Base-by-base conservation (phyloP, 1,140 invertebrate genomes). In the Leguminivora glycinivorella region DNA sequence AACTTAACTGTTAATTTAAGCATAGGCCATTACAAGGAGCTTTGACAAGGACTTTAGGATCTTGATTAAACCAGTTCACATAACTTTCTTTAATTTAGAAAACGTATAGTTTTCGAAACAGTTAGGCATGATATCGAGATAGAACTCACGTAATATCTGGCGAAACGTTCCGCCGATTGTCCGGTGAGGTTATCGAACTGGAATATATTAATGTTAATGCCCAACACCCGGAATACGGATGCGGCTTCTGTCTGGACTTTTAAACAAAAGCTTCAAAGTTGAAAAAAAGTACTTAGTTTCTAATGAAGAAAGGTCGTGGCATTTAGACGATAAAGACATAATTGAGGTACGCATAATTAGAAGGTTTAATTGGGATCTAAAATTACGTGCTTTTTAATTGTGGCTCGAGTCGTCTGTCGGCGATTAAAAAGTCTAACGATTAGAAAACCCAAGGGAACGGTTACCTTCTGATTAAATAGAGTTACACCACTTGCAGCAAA, bases 141-240 rank as follows among this genome's bases (percentile, higher is more conserved):
- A 63, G 58, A 63, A 29, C n/a, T 63, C 58, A 29, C 58, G 58
- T 63, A 63, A 63, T 63, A 31, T 31, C 58, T 24, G 25, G 26
- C 58, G 26, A 17, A 31, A 31, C 26, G 58, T 63, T 63, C 31
- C 58, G 58, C 24, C 58, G 58, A 63, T 63, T 63, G 29, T 63
- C 58, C 58, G 29, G 1, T 5, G 58, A 63, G 58, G 58, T 63
- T 63, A 63, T 63, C 26, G 26, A 63, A 63, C 58, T 63, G 58
- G 58, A 63, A 63, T 34, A 63, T 63, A 63, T 63, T 63, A 63
- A 63, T 17, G 26, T 63, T 63, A 63, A 63, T 63, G 58, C 17
- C n/a, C 14, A 63, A 31, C 25, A 63, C 58, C 58, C 58, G 58
- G 58, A 63, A 63, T 63, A 63, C 58, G 25, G 26, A 19, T 31